Percentiles rank a stretch among this genome's conserved stretches.
These are phyloP conservation scores for Hemicordylus capensis DNA, from an alignment of 2,113 vertebrate species.

Conservation along the genomic window DNA sequence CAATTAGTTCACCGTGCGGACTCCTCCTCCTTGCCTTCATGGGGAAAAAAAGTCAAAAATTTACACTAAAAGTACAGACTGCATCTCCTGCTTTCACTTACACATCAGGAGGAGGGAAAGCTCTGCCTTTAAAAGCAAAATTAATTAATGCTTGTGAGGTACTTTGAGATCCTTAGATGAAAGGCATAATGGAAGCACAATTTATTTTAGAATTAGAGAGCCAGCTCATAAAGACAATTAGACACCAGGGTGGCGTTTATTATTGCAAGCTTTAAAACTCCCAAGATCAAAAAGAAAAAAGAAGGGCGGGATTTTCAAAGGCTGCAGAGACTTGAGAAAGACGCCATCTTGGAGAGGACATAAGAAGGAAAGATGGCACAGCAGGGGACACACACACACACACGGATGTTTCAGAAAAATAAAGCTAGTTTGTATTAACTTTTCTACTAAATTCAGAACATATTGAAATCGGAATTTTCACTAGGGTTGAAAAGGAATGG, in stretches of 20 bases:
- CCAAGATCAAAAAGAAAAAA: neutral
- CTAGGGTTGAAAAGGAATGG: no score
- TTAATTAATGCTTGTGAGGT: conserved; percentile 62
- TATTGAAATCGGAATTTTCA: no score
- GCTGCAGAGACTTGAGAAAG: neutral
- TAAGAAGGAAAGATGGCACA: no score
- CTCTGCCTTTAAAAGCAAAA: conserved; percentile 34
- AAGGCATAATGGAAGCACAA: conserved; percentile 54
- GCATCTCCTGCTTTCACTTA: neutral
- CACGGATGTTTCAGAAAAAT: no score
- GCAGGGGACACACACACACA: accelerated
- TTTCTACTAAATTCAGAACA: no score
- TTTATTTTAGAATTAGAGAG: conserved; percentile 58
- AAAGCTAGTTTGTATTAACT: no score
- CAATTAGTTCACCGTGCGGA: neutral
- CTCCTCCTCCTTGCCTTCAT: neutral
- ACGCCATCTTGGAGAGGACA: no score
- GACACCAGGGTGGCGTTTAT: conserved; percentile 11
- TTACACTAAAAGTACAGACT: neutral
- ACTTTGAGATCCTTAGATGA: conserved; percentile 57
- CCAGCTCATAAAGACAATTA: conserved; percentile 51
- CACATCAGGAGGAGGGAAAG: conserved; percentile 14
- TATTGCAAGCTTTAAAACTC: neutral
- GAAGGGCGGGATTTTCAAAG: neutral
- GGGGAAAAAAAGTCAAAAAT: neutral